Conservation (phyloP, 2,113 vertebrate species). For the Scatophagus argus region DNA sequence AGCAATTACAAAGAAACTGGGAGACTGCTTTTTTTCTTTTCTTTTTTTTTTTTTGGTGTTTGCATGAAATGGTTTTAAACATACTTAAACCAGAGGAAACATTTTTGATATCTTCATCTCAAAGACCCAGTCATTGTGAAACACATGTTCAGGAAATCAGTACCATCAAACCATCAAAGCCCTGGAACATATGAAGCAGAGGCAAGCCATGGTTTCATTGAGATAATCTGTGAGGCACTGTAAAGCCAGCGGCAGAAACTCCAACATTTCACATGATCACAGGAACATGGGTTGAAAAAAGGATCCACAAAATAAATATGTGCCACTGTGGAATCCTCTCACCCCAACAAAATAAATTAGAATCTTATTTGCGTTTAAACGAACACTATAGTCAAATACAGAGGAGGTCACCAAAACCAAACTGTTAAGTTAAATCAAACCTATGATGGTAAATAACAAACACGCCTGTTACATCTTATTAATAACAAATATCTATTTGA, state of each 20-base stretch:
- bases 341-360: background rate
- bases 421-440: background rate
- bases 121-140: constrained; percentile 4
- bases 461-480: no score
- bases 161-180: background rate
- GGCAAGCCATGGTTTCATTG: background rate
- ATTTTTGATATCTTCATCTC: background rate
- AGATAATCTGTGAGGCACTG: constrained; percentile 6
- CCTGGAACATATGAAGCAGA: background rate
- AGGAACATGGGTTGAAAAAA: constrained; percentile 12
- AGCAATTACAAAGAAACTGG: background rate
- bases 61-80: constrained; percentile 4
- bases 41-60: background rate
- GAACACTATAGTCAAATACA: background rate
- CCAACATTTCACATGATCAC: background rate
- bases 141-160: constrained; percentile 26
- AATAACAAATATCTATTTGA: background rate
- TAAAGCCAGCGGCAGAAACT: constrained; percentile 8
- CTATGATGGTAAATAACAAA: background rate
- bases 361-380: constrained; percentile 22
- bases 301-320: constrained; percentile 20
- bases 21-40: no score
- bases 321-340: constrained; percentile 1
- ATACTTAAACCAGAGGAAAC: background rate
- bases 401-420: background rate